Conservation (phyloP, 1,140 invertebrate genomes). For the Macrotrachela quadricornifera region DNA sequence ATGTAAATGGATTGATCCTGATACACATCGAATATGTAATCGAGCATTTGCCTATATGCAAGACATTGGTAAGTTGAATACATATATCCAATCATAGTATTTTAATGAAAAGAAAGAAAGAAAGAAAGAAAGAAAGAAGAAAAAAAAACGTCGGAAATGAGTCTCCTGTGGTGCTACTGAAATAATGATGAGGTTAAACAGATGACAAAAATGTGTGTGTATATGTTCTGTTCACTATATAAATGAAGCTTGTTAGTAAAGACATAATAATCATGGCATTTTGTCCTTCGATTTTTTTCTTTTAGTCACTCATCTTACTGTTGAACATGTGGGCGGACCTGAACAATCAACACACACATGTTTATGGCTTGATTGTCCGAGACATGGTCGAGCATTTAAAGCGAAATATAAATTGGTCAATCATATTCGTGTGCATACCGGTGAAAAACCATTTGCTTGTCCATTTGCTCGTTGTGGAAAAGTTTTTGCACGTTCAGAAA, state of each 20-base stretch:
- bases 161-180: too few relatives aligned
- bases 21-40: conserved; percentile 5
- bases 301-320: conserved; percentile 3
- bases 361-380: conserved; percentile 3
- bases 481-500: conserved; percentile 89
- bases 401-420: conserved; percentile 99
- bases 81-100: not conserved
- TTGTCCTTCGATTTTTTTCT: not conserved
- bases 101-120: too few relatives aligned
- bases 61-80: not conserved
- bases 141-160: too few relatives aligned
- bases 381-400: conserved; percentile 53
- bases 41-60: conserved; percentile 3
- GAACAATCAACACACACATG: conserved; percentile 6
- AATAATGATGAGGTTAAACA: too few relatives aligned
- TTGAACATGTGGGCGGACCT: conserved; percentile 7
- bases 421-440: conserved; percentile 93
- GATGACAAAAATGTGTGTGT: too few relatives aligned
- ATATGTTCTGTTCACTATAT: too few relatives aligned
- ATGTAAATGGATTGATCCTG: conserved; percentile 7
- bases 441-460: conserved; percentile 93
- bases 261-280: not conserved
- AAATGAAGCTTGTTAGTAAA: too few relatives aligned
- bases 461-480: conserved; percentile 88
- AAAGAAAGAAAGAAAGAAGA: too few relatives aligned